phyloP scores from a whole-genome alignment of 2,113 vertebrate genomes.

The Pelodiscus sinensis region DNA sequence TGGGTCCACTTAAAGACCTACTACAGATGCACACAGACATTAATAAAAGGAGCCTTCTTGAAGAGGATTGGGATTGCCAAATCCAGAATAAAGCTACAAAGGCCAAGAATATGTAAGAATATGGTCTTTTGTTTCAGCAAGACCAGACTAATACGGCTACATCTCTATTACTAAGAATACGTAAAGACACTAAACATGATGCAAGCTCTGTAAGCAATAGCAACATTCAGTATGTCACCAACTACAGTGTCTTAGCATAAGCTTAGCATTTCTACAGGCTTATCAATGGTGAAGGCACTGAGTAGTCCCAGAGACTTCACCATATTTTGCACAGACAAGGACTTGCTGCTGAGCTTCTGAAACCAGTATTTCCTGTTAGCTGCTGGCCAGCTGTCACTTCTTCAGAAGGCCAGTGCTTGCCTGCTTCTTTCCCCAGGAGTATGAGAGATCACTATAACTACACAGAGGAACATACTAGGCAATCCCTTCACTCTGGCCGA shows the following conservation, averaged over 20 bases:
- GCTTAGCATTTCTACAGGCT: not conserved
- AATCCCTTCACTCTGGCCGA: rapidly evolving
- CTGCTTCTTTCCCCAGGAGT: rapidly evolving
- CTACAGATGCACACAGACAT: not conserved
- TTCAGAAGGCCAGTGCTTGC: rapidly evolving
- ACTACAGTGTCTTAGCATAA: not conserved
- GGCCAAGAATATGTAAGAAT: rapidly evolving
- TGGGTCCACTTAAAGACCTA: not conserved
- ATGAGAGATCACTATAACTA: rapidly evolving
- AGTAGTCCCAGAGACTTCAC: rapidly evolving
- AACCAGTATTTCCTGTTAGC: not conserved
- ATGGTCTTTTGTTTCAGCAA: too few species aligned
- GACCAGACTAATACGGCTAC: too few species aligned
- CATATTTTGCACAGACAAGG: rapidly evolving
- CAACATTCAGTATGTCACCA: rapidly evolving
- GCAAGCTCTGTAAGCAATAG: not conserved
- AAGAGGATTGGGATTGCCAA: not conserved
- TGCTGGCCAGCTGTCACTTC: rapidly evolving
- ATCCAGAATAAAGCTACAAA: not conserved
- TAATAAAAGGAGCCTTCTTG: rapidly evolving
- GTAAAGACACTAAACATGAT: rapidly evolving
- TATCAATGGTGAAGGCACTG: not conserved
- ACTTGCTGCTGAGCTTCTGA: not conserved
- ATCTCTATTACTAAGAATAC: too few species aligned
- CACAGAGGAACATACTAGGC: rapidly evolving